Evolutionary conservation across 1,140 invertebrate genomes (phyloP), one percentile per base, ranked within the genome.

Genomic region (Neotoxoptera formosana): DNA sequence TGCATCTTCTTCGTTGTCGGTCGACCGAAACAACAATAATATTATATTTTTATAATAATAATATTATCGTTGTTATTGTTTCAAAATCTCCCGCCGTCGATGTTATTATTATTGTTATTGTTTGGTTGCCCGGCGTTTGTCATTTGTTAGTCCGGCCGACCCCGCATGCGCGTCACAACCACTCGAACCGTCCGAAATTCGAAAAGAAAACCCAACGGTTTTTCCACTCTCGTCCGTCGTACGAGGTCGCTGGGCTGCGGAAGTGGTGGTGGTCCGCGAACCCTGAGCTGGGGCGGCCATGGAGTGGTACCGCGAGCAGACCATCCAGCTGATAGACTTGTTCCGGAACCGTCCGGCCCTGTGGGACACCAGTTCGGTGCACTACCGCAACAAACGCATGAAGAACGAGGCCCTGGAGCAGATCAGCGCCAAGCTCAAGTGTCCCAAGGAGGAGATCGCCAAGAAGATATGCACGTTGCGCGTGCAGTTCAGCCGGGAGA

Each of bases 301-400:
- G 91, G 91, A 92, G 83, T 92, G 91, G 91, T 92, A 92, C 76
- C 60, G 91, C 8, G 91, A 92, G 83, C 91, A 92, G 91, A 92
- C 91, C 76, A 51, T 92, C n/a, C 91, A 92, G 67, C 48, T 92
- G 91, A 92, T 92, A 76, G 91, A 92, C 76, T 34, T 92, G 30
- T 92, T 92, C 47, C 91, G 91, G 76, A 47, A 34, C 14, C 91
- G 91, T 20, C 91, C 91, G 76, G 91, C 91, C n/a, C 67, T 92
- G 76, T 92, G 91, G 91, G 91, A 92, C 91, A 92, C 91, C 21
- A 53, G 91, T 41, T 92, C 91, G 45, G 91, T 84, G 76, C 91
- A 92, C 91, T 92, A 92, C 47, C 91, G 91, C 8, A 92, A 92
- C 91, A 92, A 92, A 47, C 91, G 91, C 8, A 51, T 83, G 91